Percentiles rank a stretch among this genome's conserved stretches.
Conservation (phyloP, 2,888 invertebrate genomes). For the Chymomyza amoena region DNA sequence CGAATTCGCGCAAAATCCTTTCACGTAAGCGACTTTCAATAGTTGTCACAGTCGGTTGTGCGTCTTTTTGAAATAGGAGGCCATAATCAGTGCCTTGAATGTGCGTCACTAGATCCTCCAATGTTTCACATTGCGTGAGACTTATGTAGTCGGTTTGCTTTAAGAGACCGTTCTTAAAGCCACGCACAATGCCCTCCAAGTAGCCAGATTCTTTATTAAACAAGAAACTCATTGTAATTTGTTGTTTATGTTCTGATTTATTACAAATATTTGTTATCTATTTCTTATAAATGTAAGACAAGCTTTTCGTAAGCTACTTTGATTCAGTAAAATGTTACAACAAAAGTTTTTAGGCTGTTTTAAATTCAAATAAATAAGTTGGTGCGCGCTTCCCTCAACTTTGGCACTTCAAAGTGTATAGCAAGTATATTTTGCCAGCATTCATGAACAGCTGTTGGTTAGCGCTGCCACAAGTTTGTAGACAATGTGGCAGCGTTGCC, state of each 20-base stretch:
- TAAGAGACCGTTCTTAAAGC: constrained; percentile 97
- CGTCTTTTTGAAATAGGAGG: constrained; percentile 95
- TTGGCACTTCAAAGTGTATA: too few species aligned
- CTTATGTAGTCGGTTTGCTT: constrained; percentile 97
- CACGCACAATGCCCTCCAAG: constrained; percentile 96
- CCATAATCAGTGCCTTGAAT: constrained; percentile 99
- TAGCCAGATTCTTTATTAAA: constrained; percentile 99
- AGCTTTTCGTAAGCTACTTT: not conserved
- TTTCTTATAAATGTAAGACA: not conserved
- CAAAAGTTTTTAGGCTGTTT: too few species aligned
- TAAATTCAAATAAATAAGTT: too few species aligned
- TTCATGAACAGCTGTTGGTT: too few species aligned
- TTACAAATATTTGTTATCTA: not conserved
- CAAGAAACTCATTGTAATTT: constrained; percentile 79
- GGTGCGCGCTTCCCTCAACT: too few species aligned
- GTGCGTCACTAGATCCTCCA: constrained; percentile 98
- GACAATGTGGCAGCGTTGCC: too few species aligned
- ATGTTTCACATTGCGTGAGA: constrained; percentile 97
- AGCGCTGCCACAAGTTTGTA: too few species aligned
- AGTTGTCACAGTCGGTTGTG: constrained; percentile 94
- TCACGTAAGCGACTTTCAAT: constrained; percentile 97
- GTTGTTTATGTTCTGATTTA: not conserved
- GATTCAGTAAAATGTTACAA: not conserved
- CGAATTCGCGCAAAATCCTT: constrained; percentile 97
- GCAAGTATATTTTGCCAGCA: too few species aligned